Evolutionary conservation across 2,888 invertebrate species (phyloP).

Genomic region (Pristionchus entomophagus): DNA sequence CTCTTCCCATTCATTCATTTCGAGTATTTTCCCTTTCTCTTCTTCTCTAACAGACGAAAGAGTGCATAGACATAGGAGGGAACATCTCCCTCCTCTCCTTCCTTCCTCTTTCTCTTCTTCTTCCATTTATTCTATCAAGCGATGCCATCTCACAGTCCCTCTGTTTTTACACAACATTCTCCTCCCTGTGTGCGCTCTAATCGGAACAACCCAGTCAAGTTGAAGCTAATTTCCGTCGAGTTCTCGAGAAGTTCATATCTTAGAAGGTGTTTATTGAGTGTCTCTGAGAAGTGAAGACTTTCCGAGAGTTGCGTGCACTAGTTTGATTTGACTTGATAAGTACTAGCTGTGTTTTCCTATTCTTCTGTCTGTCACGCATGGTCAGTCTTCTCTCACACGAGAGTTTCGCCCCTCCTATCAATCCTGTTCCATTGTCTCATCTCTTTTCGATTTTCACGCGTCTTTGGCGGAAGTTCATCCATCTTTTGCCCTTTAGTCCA

Average conservation of each 20-base stretch:
- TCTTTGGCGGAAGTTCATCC: neutral
- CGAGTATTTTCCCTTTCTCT: neutral
- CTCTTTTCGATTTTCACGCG: neutral
- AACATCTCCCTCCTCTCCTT: neutral
- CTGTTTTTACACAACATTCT: conserved; percentile 13
- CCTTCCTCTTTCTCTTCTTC: neutral
- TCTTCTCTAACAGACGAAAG: neutral
- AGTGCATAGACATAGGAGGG: neutral
- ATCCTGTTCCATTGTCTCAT: conserved; percentile 26
- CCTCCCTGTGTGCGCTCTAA: neutral
- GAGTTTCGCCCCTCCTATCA: conserved; percentile 11
- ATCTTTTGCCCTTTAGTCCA: conserved; percentile 2
- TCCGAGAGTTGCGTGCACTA: neutral
- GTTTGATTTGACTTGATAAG: neutral
- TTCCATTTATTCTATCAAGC: conserved; percentile 31
- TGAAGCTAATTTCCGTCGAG: conserved; percentile 11
- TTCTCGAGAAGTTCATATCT: neutral
- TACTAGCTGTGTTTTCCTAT: neutral
- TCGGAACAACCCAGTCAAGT: neutral
- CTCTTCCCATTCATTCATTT: conserved; percentile 33
- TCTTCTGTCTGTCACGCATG: neutral
- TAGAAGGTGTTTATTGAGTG: neutral
- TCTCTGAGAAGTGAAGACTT: no score
- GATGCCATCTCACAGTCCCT: conserved; percentile 24
- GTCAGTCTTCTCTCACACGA: conserved; percentile 1